These are phyloP conservation scores for Syndactyla subalaris DNA, from an alignment of 2,797 vertebrate genomes.

Conservation along the genomic window DNA sequence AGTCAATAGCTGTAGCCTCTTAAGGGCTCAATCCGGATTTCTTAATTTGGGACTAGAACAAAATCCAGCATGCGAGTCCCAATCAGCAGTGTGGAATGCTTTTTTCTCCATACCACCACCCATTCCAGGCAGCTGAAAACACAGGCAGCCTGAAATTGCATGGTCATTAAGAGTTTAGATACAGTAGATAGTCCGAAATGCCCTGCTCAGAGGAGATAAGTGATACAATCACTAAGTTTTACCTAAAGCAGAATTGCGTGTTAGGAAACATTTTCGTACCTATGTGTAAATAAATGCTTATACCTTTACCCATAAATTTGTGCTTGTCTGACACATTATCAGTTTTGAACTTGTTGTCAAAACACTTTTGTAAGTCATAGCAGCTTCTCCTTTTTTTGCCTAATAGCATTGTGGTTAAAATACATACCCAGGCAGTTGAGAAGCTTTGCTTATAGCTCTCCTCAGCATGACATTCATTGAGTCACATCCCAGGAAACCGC, in stretches of 20 bases:
- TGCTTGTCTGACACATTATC: fast-evolving
- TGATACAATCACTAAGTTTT: not conserved
- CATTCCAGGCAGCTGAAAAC: not conserved
- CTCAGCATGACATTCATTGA: not conserved
- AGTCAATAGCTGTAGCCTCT: constrained; percentile 48
- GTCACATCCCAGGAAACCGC: not conserved
- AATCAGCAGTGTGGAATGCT: not conserved
- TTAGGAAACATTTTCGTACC: not conserved
- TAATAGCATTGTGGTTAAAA: not conserved
- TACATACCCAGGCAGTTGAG: not conserved
- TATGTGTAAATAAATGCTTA: not conserved
- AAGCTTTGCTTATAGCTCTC: not conserved
- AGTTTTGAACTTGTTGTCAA: not conserved
- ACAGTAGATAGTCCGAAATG: not conserved
- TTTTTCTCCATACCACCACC: not conserved
- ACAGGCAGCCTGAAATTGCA: not conserved
- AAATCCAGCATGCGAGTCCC: not conserved
- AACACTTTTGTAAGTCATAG: not conserved
- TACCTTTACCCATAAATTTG: not conserved
- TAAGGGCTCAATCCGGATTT: constrained; percentile 6
- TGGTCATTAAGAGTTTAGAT: not conserved
- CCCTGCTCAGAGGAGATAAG: not conserved
- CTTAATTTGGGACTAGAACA: not conserved
- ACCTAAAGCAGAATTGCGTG: not conserved
- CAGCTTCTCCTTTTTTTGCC: not conserved